Conservation (phyloP, 2,888 invertebrate genomes). For the Rhamnusium bicolor region DNA sequence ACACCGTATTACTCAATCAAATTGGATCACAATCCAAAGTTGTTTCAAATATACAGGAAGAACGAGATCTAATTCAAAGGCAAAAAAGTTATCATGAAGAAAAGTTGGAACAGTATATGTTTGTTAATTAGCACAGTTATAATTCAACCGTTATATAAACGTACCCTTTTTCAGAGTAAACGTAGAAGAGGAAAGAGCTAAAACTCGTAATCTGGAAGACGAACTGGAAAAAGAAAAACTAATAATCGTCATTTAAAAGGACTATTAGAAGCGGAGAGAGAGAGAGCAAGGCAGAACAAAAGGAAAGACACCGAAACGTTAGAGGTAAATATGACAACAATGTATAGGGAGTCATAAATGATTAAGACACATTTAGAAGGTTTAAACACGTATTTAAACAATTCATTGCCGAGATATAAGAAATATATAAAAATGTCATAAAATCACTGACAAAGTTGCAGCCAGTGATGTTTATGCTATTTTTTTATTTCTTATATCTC, state of each 20-base stretch:
- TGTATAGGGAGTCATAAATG: too few species aligned
- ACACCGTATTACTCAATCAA: slow-evolving; percentile 32
- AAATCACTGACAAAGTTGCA: too few species aligned
- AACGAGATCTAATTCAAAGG: slow-evolving; percentile 30
- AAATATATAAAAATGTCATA: too few species aligned
- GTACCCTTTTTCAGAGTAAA: slow-evolving; percentile 40
- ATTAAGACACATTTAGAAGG: too few species aligned
- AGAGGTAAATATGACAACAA: slow-evolving; percentile 39
- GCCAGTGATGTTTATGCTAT: too few species aligned
- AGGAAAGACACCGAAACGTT: slow-evolving; percentile 45
- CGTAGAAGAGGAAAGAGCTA: slow-evolving; percentile 53
- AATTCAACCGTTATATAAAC: background rate
- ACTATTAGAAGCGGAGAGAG: slow-evolving; percentile 47
- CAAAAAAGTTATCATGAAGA: slow-evolving; percentile 37
- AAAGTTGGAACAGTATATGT: slow-evolving; percentile 44
- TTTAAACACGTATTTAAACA: too few species aligned
- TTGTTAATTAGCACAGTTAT: background rate
- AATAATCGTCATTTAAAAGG: slow-evolving; percentile 47
- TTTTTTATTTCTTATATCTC: too few species aligned
- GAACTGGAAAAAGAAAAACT: slow-evolving; percentile 52
- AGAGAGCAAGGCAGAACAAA: slow-evolving; percentile 38
- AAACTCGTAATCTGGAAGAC: slow-evolving; percentile 51
- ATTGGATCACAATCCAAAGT: slow-evolving; percentile 38
- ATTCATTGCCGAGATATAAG: too few species aligned
- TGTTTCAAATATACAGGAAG: slow-evolving; percentile 31